Base-by-base conservation (phyloP, 2,113 vertebrate genomes). In the Acrocephalus kingi region DNA sequence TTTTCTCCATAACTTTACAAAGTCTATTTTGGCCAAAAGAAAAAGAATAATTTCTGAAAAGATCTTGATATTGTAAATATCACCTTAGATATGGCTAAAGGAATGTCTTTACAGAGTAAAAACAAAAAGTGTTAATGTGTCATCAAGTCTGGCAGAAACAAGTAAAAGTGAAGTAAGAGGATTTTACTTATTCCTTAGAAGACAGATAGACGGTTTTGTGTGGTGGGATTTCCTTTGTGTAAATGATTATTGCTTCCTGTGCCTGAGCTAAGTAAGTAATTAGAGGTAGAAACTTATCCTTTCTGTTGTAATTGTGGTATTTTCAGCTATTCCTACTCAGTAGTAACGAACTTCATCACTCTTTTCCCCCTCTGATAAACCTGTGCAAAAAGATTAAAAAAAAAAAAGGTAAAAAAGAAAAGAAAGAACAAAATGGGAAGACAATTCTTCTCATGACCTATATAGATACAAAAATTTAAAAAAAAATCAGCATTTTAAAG, bases 311-410 rank as follows among this genome's bases (percentile, higher is more conserved):
- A 56, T 30, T 0, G 0, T 62, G 15, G 6, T 15, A 11, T 75
- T 81, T 28, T 80, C 64, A 92, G 31, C 92, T 91, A 89, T 79
- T 35, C n/a, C 33, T 19, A 83, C 19, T 78, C 37, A 84, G 62
- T 59, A 92, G 83, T 87, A 89, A 52, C 82, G 61, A 93, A 66
- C 55, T 85, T 64, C 72, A 71, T 92, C 19, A 72, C 39, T 55
- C 46, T 46, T 94, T 21, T 19, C 24, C 15, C 37, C 46, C 28
- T 69, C 41, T 82, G 41, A 90, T 71, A 13, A 22, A 11, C 8
- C 37, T 46, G 43, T 56, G n/a, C 15, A 66, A 62, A 80, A 19
- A 16, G 83, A 22, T 77, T 1, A 1, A 58, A 24, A 18, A 30
- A 35, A 12, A 5, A 20, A 35, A 43, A 35, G 35, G 35, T 35